Base-by-base conservation (phyloP, 2,113 vertebrate genomes). In the Perca flavescens region DNA sequence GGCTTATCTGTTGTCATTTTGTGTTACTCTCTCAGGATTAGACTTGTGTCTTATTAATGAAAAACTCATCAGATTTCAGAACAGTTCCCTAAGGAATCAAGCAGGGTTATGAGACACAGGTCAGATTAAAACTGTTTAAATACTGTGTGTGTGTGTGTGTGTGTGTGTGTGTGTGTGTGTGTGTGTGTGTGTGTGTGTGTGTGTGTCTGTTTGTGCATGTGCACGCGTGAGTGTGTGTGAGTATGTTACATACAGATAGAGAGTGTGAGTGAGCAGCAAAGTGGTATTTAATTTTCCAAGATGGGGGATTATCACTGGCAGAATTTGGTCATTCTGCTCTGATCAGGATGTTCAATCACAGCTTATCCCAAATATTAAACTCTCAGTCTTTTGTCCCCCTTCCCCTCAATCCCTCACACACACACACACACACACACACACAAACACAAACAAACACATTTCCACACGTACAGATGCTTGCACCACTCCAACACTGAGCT, bases 31-130 rank as follows among this genome's bases (percentile, higher is more conserved):
- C 88, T 87, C 80, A 15, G 86, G 93, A 95, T 95, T 94, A 94
- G 84, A 91, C 88, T 88, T 85, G 77, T 77, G 89, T 91, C 90
- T 95, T 92, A 90, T 94, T 95, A 94, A 95, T 94, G 84, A 94
- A 93, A 95, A 95, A 94, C 94, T 94, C 93, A 94, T 95, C 89
- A 93, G 92, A 94, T 95, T 88, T 93, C 94, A 94, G 89, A 90
- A 86, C 87, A 88, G 86, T 78, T 91, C 91, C 85, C 80, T 2
- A 12, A 82, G 90, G 88, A 90, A 88, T 77, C 87, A 78, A 76
- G 52, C 84, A 77, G 89, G 78, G 92, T 94, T 92, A 91, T 93
- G 91, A 94, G 92, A 95, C 87, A 80, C 83, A 84, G 91, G 93
- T 84, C 87, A 86, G 89, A 92, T 90, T 90, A 90, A 84, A 77